Evolutionary conservation across 2,797 vertebrate species (phyloP).

Genomic region (Xenopus petersii): DNA sequence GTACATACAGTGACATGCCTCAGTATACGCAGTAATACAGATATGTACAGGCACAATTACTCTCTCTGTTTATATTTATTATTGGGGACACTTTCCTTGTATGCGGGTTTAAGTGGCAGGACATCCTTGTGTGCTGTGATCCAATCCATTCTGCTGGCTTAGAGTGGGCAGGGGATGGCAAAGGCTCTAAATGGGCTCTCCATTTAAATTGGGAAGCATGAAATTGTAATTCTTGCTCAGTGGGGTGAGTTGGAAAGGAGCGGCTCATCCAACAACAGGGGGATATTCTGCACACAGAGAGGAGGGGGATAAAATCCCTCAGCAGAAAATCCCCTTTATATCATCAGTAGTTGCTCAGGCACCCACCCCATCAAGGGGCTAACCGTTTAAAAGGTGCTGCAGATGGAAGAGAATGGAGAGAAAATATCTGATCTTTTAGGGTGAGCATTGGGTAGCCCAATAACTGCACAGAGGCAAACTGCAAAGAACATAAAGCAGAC

Average conservation of each 20-base stretch:
- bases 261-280: conserved; percentile 36
- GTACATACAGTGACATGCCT: too few species aligned
- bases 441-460: too few species aligned
- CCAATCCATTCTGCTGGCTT: conserved; percentile 15
- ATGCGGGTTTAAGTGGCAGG: neutral
- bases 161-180: conserved; percentile 7
- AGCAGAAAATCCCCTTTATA: conserved; percentile 26
- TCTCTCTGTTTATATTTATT: too few species aligned
- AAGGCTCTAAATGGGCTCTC: conserved; percentile 6
- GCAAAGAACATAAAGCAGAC: too few species aligned
- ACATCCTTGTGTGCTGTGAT: conserved; percentile 18
- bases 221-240: conserved; percentile 26
- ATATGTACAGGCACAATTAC: neutral
- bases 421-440: neutral
- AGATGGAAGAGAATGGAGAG: conserved; percentile 13
- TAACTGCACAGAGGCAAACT: too few species aligned
- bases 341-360: conserved; percentile 39
- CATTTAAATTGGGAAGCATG: conserved; percentile 36
- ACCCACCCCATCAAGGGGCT: conserved; percentile 18
- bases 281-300: conserved; percentile 23
- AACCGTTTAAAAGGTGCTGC: conserved; percentile 32
- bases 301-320: neutral
- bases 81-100: neutral
- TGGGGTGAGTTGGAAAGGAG: conserved; percentile 15
- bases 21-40: too few species aligned